These are phyloP conservation scores for Eurystomus glaucurus DNA, from an alignment of 2,797 vertebrate species.

Conservation along the genomic window DNA sequence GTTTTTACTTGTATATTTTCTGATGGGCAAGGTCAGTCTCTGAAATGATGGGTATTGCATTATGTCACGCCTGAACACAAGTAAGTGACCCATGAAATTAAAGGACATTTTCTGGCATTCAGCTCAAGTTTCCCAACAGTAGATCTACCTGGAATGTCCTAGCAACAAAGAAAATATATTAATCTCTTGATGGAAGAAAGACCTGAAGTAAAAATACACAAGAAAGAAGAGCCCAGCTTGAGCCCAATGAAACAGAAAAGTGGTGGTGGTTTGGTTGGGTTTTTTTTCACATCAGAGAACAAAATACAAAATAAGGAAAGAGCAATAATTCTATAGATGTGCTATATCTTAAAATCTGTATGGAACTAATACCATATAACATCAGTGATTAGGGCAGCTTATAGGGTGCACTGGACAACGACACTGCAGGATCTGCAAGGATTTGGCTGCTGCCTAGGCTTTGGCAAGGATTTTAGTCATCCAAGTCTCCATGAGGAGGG, in stretches of 20 bases:
- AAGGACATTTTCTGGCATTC: not conserved
- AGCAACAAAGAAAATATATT: not conserved
- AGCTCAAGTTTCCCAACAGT: not conserved
- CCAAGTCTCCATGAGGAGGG: not conserved
- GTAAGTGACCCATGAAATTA: slow-evolving; percentile 48
- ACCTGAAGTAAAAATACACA: not conserved
- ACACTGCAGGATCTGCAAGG: not conserved
- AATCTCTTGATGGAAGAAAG: not conserved
- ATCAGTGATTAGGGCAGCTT: not conserved
- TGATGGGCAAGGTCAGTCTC: slow-evolving; percentile 29
- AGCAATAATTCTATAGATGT: not conserved
- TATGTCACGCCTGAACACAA: not conserved
- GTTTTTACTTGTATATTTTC: not conserved
- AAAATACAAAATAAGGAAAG: not conserved
- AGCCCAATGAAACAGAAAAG: not conserved
- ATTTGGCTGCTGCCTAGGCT: not conserved
- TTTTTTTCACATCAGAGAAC: not conserved
- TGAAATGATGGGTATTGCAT: not conserved
- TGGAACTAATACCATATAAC: not conserved
- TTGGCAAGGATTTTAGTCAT: not conserved
- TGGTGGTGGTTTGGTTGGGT: not conserved
- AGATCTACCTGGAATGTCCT: not conserved
- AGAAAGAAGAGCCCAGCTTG: not conserved
- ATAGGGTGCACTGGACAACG: not conserved
- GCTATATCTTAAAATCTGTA: not conserved